phyloP scores from a whole-genome alignment of 2,113 vertebrate species.

The Cacatua alba region DNA sequence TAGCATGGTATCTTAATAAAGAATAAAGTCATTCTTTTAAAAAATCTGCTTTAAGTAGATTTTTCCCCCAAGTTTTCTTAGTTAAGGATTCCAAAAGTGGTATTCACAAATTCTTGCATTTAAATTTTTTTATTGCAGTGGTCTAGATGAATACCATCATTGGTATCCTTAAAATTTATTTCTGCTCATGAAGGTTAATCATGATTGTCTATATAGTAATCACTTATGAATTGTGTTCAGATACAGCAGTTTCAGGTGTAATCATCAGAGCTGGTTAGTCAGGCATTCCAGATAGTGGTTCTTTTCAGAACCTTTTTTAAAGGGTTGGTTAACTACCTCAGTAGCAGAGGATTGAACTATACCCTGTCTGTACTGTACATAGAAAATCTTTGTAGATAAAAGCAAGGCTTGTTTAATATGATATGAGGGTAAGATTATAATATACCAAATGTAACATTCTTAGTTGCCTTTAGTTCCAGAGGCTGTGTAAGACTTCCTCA shows the following conservation, averaged over 20 bases:
- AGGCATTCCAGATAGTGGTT: slow-evolving; percentile 99
- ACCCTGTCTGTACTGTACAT: slow-evolving; percentile 99
- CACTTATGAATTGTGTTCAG: slow-evolving; percentile 92
- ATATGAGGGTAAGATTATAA: slow-evolving; percentile 95
- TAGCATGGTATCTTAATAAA: slow-evolving; percentile 87
- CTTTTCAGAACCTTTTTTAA: slow-evolving; percentile 99
- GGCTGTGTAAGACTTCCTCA: slow-evolving; percentile 96
- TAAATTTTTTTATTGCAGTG: slow-evolving; percentile 82
- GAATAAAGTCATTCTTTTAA: slow-evolving; percentile 80
- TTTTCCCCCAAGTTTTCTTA: slow-evolving; percentile 77
- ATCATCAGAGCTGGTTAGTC: slow-evolving; percentile 99
- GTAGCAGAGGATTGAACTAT: slow-evolving; percentile 99
- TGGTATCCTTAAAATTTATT: slow-evolving; percentile 83
- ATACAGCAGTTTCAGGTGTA: slow-evolving; percentile 99
- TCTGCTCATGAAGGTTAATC: slow-evolving; percentile 92
- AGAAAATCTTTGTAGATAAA: slow-evolving; percentile 99
- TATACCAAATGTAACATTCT: slow-evolving; percentile 99
- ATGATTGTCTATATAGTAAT: slow-evolving; percentile 90
- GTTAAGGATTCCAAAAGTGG: slow-evolving; percentile 82
- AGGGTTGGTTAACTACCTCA: slow-evolving; percentile 97
- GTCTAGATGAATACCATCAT: slow-evolving; percentile 78
- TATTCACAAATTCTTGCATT: slow-evolving; percentile 80
- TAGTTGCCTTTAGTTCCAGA: slow-evolving; percentile 98
- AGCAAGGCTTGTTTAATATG: slow-evolving; percentile 99
- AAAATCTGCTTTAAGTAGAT: slow-evolving; percentile 86